A percentile compares a stretch with the other conserved stretches of the same genome.
Conservation (phyloP, 92 coral and sea anemone genomes). For the Plumapathes pennacea region DNA sequence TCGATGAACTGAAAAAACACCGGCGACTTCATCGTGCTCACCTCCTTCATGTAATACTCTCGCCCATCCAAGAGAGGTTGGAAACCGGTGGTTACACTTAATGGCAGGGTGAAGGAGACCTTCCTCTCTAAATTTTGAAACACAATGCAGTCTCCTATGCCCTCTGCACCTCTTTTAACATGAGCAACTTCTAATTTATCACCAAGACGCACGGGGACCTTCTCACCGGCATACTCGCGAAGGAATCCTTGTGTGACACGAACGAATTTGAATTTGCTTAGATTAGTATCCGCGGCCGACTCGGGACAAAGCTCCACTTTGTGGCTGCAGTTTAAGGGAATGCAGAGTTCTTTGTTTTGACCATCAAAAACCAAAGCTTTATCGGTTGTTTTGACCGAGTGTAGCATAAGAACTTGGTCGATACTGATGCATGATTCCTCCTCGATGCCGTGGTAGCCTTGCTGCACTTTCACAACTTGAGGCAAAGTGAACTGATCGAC, state of each 20-base stretch:
- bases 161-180: slow-evolving; percentile 50
- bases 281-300: slow-evolving; percentile 59
- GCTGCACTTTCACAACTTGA: slow-evolving; percentile 88
- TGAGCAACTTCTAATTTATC: slow-evolving; percentile 74
- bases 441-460: slow-evolving; percentile 91
- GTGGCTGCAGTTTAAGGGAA: slow-evolving; percentile 84
- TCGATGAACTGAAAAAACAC: slow-evolving; percentile 79
- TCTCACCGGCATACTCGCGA: slow-evolving; percentile 58
- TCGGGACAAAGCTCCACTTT: slow-evolving; percentile 96
- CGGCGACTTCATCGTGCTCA: slow-evolving; percentile 49
- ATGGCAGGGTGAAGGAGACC: no score
- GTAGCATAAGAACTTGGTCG: slow-evolving; percentile 78
- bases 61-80: slow-evolving; percentile 93
- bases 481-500: slow-evolving; percentile 82
- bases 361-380: slow-evolving; percentile 78
- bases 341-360: slow-evolving; percentile 67
- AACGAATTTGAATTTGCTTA: slow-evolving; percentile 68
- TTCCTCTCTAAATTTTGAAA: slow-evolving; percentile 71
- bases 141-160: slow-evolving; percentile 44
- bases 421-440: slow-evolving; percentile 95
- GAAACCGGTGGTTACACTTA: slow-evolving; percentile 76
- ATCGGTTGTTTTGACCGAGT: slow-evolving; percentile 77
- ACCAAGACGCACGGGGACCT: slow-evolving; percentile 78
- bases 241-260: slow-evolving; percentile 90
- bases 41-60: slow-evolving; percentile 86